Conservation (phyloP, 2,797 vertebrate species). For the Sitta carolinensis region DNA sequence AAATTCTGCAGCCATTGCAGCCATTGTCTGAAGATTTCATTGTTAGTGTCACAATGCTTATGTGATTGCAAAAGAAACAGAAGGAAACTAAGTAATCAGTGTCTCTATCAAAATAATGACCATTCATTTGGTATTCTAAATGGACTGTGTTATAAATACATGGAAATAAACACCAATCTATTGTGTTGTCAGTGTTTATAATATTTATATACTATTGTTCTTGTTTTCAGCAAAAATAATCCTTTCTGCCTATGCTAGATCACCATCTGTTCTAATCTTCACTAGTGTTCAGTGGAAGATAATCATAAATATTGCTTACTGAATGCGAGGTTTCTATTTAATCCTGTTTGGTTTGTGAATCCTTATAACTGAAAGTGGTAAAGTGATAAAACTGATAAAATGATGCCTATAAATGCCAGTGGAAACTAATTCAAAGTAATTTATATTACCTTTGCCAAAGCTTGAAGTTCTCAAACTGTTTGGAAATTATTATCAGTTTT, state of each 20-base stretch:
- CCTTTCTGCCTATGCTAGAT: neutral
- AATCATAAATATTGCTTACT: neutral
- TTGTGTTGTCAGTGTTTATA: neutral
- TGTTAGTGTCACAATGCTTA: conserved; percentile 25
- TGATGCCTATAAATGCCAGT: neutral
- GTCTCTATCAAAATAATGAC: neutral
- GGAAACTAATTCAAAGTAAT: neutral
- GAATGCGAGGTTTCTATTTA: neutral
- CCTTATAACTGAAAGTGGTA: neutral
- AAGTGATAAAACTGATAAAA: neutral
- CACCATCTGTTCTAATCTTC: neutral
- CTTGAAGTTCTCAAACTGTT: neutral
- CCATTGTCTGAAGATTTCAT: neutral
- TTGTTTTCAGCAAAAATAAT: neutral
- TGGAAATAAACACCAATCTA: neutral
- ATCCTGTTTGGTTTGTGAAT: neutral
- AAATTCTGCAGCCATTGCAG: neutral
- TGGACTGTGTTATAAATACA: neutral
- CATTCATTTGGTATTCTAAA: neutral
- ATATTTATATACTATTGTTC: neutral
- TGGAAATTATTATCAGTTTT: neutral
- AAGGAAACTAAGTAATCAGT: conserved; percentile 1
- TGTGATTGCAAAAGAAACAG: conserved; percentile 35
- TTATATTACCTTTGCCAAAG: neutral
- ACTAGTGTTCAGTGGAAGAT: neutral